Conservation (phyloP, 2,888 invertebrate genomes). For the Frankliniella fusca region DNA sequence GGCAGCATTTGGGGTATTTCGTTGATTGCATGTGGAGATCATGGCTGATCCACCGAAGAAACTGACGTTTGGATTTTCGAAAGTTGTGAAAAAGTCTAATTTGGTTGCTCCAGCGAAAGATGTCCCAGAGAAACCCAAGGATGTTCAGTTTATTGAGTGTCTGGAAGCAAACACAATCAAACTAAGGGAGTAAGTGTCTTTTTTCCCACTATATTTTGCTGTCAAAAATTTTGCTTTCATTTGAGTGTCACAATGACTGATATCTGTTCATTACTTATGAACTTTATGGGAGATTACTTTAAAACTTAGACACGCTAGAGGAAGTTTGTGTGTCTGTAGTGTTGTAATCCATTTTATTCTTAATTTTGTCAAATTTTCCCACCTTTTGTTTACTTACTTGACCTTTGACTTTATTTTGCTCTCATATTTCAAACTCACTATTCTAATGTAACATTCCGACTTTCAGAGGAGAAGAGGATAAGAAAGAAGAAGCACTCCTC, state of each 20-base stretch:
- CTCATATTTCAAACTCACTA: neutral
- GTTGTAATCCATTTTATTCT: neutral
- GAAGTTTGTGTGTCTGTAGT: neutral
- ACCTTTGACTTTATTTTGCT: neutral
- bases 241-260: neutral
- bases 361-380: neutral
- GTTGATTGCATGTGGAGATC: neutral
- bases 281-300: neutral
- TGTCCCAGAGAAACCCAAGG: constrained; percentile 52
- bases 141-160: constrained; percentile 68
- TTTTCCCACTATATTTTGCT: constrained; percentile 38
- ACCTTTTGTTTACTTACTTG: neutral
- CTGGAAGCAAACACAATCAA: constrained; percentile 72
- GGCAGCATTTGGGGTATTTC: no score
- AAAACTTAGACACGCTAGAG: no score
- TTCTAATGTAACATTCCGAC: neutral
- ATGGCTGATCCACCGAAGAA: constrained; percentile 60
- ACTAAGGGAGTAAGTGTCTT: constrained; percentile 62
- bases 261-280: constrained; percentile 2
- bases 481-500: constrained; percentile 55
- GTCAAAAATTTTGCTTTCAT: neutral
- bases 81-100: constrained; percentile 56
- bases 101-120: constrained; percentile 45
- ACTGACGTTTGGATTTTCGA: constrained; percentile 76
- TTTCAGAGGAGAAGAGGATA: constrained; percentile 52